Percentiles rank a stretch among this genome's conserved stretches.
Conservation (phyloP, 1,140 invertebrate genomes). For the Drosophila bocki region DNA sequence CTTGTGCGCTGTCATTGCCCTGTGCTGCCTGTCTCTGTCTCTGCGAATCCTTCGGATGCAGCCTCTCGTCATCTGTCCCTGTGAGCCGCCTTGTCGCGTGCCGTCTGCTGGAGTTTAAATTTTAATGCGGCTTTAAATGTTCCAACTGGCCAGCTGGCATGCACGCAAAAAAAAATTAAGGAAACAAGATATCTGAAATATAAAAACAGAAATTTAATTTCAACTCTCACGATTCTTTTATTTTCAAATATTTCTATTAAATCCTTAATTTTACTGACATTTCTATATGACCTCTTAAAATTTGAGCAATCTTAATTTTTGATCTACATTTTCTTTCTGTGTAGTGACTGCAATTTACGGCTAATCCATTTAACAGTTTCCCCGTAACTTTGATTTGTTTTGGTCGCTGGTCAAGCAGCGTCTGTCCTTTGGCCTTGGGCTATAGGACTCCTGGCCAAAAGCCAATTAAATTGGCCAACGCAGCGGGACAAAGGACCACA, state of each 20-base stretch:
- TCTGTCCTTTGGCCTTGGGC: background rate
- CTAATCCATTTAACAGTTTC: slow-evolving; percentile 48
- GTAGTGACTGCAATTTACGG: slow-evolving; percentile 12
- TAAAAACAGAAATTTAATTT: background rate
- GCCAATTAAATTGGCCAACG: slow-evolving; percentile 65
- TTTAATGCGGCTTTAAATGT: slow-evolving; percentile 52
- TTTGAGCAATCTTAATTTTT: background rate
- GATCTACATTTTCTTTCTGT: background rate
- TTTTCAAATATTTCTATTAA: too few relatives aligned
- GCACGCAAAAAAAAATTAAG: background rate
- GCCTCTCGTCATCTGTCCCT: slow-evolving; percentile 30
- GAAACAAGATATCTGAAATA: background rate
- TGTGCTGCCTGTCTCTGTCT: slow-evolving; percentile 2
- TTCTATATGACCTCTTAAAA: accelerated
- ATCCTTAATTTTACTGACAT: background rate
- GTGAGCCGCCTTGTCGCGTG: slow-evolving; percentile 54
- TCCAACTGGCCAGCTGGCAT: slow-evolving; percentile 41
- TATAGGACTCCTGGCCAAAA: slow-evolving; percentile 31
- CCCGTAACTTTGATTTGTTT: slow-evolving; percentile 45
- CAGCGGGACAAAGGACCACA: slow-evolving; percentile 32
- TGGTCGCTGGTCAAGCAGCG: slow-evolving; percentile 3
- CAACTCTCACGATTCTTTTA: background rate
- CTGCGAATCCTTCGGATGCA: slow-evolving; percentile 28
- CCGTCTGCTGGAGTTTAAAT: slow-evolving; percentile 42
- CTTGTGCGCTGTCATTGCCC: slow-evolving; percentile 70